These are phyloP conservation scores for Sebastes baramenuke DNA, from an alignment of 2,797 vertebrate genomes.

Conservation along the genomic window DNA sequence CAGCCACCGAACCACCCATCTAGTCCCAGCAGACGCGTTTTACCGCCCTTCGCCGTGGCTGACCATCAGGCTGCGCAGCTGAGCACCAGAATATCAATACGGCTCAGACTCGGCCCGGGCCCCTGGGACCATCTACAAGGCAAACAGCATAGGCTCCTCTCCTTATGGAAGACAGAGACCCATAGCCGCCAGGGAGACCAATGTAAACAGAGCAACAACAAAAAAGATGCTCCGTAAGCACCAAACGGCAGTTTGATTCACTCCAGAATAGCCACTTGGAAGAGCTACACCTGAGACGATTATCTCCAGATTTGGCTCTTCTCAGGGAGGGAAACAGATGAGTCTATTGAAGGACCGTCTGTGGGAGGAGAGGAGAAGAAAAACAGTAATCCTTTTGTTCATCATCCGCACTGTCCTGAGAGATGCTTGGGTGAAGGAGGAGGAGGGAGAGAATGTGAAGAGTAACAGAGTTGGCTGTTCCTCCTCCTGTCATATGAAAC, in stretches of 20 bases:
- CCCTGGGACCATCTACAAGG: constrained; percentile 65
- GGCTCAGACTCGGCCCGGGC: constrained; percentile 52
- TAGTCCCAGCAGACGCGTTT: constrained; percentile 69
- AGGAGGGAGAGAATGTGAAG: constrained; percentile 28
- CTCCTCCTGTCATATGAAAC: constrained; percentile 76
- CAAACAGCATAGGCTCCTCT: constrained; percentile 58
- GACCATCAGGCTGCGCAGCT: constrained; percentile 76
- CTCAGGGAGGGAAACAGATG: constrained; percentile 60
- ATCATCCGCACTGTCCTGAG: constrained; percentile 73
- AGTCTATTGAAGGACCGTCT: constrained; percentile 70
- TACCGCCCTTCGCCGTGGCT: constrained; percentile 54
- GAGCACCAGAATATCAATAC: constrained; percentile 81
- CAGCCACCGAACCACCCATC: constrained; percentile 65
- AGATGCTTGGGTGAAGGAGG: constrained; percentile 46
- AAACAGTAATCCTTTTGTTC: constrained; percentile 82
- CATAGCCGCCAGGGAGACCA: constrained; percentile 40
- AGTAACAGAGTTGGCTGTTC: constrained; percentile 35
- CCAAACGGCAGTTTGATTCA: constrained; percentile 59
- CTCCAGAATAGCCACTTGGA: constrained; percentile 39
- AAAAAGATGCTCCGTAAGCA: constrained; percentile 35
- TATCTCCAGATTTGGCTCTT: constrained; percentile 51
- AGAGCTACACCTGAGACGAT: constrained; percentile 58
- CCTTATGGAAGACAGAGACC: constrained; percentile 54
- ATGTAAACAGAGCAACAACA: constrained; percentile 40
- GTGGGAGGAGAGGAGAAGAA: constrained; percentile 75